Percentiles rank a stretch among this genome's conserved stretches.
Conservation (phyloP, 2,888 invertebrate species). For the Hofmannophila pseudospretella region DNA sequence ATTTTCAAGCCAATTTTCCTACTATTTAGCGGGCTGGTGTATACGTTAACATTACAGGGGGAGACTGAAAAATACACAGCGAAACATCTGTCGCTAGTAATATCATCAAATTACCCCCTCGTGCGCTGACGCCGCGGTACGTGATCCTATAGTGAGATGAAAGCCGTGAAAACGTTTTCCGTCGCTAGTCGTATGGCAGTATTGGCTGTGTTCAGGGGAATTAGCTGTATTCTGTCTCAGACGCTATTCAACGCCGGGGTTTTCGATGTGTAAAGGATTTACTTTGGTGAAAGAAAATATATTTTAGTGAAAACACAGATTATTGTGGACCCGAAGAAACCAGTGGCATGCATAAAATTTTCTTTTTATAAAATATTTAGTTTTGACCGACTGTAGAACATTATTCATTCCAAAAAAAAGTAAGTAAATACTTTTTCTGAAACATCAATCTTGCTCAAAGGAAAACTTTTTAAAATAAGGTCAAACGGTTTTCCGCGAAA, state of each 20-base stretch:
- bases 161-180: conserved; percentile 19
- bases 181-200: background rate
- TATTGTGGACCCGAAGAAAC: no score
- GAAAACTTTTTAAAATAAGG: conserved; percentile 59
- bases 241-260: no score
- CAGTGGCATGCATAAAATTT: no score
- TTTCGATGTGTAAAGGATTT: no score
- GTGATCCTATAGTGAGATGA: conserved; percentile 44
- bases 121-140: conserved; percentile 44
- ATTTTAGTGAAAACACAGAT: no score
- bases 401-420: background rate
- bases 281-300: no score
- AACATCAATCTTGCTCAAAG: conserved; percentile 66
- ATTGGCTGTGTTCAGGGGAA: no score
- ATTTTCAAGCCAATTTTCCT: no score
- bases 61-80: conserved; percentile 38
- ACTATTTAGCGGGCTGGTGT: background rate
- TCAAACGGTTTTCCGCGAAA: conserved; percentile 53
- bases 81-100: conserved; percentile 54
- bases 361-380: no score
- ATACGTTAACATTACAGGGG: conserved; percentile 1
- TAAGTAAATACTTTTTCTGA: conserved; percentile 38
- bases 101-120: conserved; percentile 54
- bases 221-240: no score
- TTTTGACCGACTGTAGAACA: background rate